Conservation (phyloP, 1,140 invertebrate genomes). For the Coenobita brevimanus region DNA sequence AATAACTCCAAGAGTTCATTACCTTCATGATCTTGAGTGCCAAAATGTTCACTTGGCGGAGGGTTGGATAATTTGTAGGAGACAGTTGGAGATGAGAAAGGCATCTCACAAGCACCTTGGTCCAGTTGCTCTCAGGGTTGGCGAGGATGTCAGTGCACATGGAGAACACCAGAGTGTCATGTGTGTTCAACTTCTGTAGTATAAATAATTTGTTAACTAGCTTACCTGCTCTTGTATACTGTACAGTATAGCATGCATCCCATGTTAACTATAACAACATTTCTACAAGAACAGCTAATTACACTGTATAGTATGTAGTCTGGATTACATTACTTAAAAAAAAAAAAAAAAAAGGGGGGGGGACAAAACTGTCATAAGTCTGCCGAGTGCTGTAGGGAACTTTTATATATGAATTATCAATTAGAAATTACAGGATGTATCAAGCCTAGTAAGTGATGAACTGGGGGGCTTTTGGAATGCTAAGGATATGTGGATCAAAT, state of each 20-base stretch:
- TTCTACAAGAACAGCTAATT: too few relatives aligned
- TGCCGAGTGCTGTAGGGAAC: too few relatives aligned
- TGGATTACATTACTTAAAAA: not conserved
- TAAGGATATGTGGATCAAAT: too few relatives aligned
- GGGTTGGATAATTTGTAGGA: slow-evolving; percentile 38
- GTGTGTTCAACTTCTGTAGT: slow-evolving; percentile 57
- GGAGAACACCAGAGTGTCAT: slow-evolving; percentile 68
- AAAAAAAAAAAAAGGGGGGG: too few relatives aligned
- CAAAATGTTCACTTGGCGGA: slow-evolving; percentile 53
- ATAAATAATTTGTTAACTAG: too few relatives aligned
- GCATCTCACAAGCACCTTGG: slow-evolving; percentile 50
- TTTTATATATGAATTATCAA: too few relatives aligned
- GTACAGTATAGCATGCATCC: not conserved
- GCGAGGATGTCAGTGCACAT: slow-evolving; percentile 68
- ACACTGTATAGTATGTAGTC: too few relatives aligned
- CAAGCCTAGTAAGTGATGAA: too few relatives aligned
- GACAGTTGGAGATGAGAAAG: slow-evolving; percentile 60
- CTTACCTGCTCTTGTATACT: too few relatives aligned
- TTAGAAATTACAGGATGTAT: too few relatives aligned
- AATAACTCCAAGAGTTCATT: not conserved
- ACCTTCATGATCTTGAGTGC: slow-evolving; percentile 57
- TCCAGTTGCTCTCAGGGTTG: slow-evolving; percentile 35
- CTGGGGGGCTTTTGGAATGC: too few relatives aligned
- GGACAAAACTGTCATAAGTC: not conserved
- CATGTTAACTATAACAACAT: too few relatives aligned